phyloP scores from a whole-genome alignment of 2,113 vertebrate genomes.

The Glaucidium brasilianum region DNA sequence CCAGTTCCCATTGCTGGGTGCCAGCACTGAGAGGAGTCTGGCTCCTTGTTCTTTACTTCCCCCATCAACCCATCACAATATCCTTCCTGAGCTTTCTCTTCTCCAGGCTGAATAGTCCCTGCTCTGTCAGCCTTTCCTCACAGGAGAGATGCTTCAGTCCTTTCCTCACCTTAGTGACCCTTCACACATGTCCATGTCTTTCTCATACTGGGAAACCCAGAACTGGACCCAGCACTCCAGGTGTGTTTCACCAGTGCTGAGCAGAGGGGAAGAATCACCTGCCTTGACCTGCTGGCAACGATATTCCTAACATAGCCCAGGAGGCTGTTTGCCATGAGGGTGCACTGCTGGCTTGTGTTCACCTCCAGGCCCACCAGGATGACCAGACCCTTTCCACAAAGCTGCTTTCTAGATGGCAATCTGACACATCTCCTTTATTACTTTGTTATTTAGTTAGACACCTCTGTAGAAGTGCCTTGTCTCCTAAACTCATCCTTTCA shows the following conservation, averaged over 20 bases:
- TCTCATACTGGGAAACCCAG: neutral
- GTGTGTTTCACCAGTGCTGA: neutral
- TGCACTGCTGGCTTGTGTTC: neutral
- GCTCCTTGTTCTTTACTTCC: neutral
- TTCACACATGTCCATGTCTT: rapidly evolving
- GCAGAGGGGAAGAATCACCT: neutral
- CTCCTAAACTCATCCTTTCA: neutral
- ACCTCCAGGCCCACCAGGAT: neutral
- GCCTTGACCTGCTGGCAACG: rapidly evolving
- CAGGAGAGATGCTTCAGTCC: neutral
- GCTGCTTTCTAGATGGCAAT: neutral
- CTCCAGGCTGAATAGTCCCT: neutral
- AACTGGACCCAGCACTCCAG: neutral
- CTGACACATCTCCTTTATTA: neutral
- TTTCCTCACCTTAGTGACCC: neutral
- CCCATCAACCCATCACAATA: neutral
- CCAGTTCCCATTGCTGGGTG: neutral
- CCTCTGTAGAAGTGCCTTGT: neutral
- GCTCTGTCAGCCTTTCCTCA: neutral
- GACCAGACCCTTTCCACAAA: neutral
- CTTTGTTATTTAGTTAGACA: neutral
- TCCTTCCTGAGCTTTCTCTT: neutral
- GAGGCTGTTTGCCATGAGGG: neutral
- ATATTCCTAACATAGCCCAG: neutral
- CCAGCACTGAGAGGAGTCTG: neutral